Evolutionary conservation across 1,140 invertebrate genomes (phyloP), one percentile per base, ranked within the genome.

Genomic region (Halictus rubicundus): DNA sequence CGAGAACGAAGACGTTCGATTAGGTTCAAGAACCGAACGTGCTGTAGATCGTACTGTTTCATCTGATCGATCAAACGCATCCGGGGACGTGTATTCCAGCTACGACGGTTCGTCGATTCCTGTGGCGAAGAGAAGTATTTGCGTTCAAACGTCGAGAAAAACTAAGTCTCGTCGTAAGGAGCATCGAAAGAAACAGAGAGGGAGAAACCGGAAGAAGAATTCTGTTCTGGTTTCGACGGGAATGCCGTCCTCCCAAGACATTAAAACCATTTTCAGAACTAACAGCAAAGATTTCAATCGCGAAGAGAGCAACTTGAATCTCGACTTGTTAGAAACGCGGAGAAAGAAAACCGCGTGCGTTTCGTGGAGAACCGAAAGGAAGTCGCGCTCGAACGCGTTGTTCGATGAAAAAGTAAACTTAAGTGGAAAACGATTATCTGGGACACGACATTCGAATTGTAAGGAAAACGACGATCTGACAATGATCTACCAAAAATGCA

Each of bases 121-220:
- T 2, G 60, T 10, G 19, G 23, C 49, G 16, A 84, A 27, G 39
- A 74, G 27, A 25, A 75, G 68, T 1, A 71, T 27, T 0, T n/a
- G 27, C 27, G 54, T 76, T 21, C 82, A 85, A 39, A 85, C 82
- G 0, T 68, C 68, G n/a, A 19, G 42, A 0, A 72, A 12, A 49
- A 57, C 1, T 0, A 76, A 21, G 12, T 39, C 12, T 5, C 39
- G 49, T 21, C 32, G 27, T 0, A 66, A n/a, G 12, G 66, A 39
- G n/a, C 52, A 5, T 23, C 9, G 64, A 10, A 9, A 60, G 25
- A n/a, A 32, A 16, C 5, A 21, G 4, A 10, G 25, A 4, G 19
- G 60, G 39, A 37, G 0, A 0, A 23, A 6, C 0, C 6, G 37
- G 5, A 57, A 37, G 57, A 21, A 57, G 10, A 54, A 39, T 32